Evolutionary conservation across 2,113 vertebrate species (phyloP).

Genomic region (Ciconia boyciana): DNA sequence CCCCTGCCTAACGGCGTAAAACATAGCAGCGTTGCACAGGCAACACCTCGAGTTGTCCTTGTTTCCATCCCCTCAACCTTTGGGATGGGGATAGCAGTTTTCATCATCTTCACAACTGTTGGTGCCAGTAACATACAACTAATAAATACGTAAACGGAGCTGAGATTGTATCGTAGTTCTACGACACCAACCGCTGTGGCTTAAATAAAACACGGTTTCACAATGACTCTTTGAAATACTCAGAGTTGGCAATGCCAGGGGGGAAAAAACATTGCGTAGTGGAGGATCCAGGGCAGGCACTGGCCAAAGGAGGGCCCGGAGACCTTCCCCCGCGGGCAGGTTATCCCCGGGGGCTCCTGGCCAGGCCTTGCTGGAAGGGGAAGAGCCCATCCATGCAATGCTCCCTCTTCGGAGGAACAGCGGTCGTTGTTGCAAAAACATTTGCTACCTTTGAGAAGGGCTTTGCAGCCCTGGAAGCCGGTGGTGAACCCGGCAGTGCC

Average conservation of each 20-base stretch:
- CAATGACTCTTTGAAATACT: background rate
- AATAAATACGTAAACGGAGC: background rate
- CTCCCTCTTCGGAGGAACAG: background rate
- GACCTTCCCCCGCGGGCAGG: background rate
- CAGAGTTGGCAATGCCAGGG: background rate
- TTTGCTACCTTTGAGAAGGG: background rate
- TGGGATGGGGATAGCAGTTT: background rate
- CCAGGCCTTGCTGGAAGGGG: background rate
- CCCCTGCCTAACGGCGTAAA: fast-evolving
- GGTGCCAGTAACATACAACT: fast-evolving
- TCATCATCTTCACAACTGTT: background rate
- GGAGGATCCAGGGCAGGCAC: background rate
- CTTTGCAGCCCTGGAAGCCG: background rate
- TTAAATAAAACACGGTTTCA: background rate
- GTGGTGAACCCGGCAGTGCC: background rate
- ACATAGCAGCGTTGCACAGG: fast-evolving
- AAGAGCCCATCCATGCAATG: background rate
- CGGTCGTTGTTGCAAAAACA: fast-evolving
- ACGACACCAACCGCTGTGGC: background rate
- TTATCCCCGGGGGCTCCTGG: background rate
- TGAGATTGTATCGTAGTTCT: background rate
- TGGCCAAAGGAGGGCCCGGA: background rate
- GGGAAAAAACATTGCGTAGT: background rate
- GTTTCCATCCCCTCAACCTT: background rate
- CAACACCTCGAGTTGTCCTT: fast-evolving